phyloP scores from a whole-genome alignment of 2,888 invertebrate genomes.

The Drosophila acutilabella region DNA sequence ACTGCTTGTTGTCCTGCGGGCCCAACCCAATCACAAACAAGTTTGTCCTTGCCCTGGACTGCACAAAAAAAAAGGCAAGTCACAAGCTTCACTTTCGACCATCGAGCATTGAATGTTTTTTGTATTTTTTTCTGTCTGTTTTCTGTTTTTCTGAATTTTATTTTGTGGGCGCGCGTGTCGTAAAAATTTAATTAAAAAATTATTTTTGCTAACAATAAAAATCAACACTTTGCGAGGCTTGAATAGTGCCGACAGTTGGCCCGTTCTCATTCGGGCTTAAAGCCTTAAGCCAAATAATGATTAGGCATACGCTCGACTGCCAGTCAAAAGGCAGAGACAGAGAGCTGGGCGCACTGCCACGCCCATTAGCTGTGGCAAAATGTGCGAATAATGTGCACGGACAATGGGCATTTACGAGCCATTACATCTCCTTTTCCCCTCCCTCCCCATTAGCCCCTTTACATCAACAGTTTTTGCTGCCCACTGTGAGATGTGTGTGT shows the following conservation, averaged over 20 bases:
- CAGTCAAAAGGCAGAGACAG: constrained; percentile 5
- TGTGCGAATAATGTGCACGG: constrained; percentile 77
- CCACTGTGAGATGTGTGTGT: constrained; percentile 49
- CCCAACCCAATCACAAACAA: constrained; percentile 41
- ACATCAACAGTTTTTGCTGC: not conserved
- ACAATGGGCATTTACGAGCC: constrained; percentile 68
- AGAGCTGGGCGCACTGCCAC: constrained; percentile 46
- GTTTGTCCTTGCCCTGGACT: constrained; percentile 35
- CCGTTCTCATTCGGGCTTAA: constrained; percentile 7
- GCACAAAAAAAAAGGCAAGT: constrained; percentile 51
- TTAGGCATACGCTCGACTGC: constrained; percentile 59
- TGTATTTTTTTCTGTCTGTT: not conserved
- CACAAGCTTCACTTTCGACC: constrained; percentile 50
- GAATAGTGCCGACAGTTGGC: constrained; percentile 20
- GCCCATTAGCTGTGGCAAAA: constrained; percentile 70
- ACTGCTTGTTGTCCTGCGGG: constrained; percentile 35
- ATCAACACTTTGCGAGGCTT: constrained; percentile 66
- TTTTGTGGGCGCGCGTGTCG: constrained; percentile 57
- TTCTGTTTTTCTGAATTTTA: not conserved
- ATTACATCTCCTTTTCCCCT: constrained; percentile 27
- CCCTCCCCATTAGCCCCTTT: not conserved
- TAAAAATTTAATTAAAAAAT: constrained; percentile 81
- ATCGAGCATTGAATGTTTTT: constrained; percentile 35
- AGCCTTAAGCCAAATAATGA: constrained; percentile 59
- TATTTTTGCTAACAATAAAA: constrained; percentile 70